phyloP scores from a whole-genome alignment of 2,888 invertebrate species.

The Chrysomela aeneicollis region DNA sequence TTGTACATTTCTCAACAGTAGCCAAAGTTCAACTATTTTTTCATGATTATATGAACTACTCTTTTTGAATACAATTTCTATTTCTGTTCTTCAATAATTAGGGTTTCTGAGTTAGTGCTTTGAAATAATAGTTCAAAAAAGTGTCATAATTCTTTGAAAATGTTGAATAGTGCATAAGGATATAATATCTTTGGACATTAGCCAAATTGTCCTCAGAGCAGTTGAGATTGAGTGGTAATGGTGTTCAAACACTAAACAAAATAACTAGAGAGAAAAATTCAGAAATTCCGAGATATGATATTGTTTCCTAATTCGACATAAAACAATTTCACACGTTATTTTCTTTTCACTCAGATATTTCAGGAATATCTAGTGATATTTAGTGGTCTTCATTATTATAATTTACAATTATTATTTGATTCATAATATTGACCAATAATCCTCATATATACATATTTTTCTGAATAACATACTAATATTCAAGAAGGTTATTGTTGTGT shows the following conservation, averaged over 20 bases:
- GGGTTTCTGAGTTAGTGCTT: not conserved
- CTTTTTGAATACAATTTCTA: not conserved
- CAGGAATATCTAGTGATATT: not conserved
- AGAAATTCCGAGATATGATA: constrained; percentile 1
- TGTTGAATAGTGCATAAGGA: constrained; percentile 7
- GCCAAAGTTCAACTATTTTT: not conserved
- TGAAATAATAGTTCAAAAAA: not conserved
- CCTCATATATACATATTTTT: not conserved
- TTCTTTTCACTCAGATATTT: not conserved
- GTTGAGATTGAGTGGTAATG: constrained; percentile 5
- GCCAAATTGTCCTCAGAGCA: constrained; percentile 1
- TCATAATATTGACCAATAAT: not conserved
- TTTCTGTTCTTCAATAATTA: not conserved
- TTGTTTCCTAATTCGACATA: not conserved
- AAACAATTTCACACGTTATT: not conserved
- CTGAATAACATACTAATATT: too few species aligned
- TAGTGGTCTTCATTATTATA: not conserved
- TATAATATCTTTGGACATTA: constrained; percentile 5
- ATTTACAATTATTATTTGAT: too few species aligned
- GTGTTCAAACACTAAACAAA: constrained; percentile 5
- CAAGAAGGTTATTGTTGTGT: too few species aligned
- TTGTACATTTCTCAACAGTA: too few species aligned
- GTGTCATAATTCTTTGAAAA: constrained; percentile 2
- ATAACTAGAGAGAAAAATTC: not conserved
- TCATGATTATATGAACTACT: not conserved